Conservation (phyloP, 2,113 vertebrate genomes). For the Myxocyprinus asiaticus region DNA sequence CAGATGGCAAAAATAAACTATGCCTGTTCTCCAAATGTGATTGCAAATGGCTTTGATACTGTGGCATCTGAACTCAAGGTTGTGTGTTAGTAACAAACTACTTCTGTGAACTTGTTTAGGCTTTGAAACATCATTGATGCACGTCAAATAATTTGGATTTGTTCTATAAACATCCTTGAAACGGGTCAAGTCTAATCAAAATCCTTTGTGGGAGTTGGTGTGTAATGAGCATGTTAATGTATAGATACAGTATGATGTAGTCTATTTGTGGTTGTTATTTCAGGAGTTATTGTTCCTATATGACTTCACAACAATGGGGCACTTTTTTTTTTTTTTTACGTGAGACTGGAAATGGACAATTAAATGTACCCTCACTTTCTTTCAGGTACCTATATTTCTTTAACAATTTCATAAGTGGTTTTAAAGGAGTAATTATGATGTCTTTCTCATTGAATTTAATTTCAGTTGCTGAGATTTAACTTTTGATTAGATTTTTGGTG, state of each 20-base stretch:
- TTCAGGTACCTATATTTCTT: background rate
- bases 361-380: no score
- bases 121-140: constrained; percentile 16
- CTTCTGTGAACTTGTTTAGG: background rate
- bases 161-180: background rate
- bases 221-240: background rate
- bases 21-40: constrained; percentile 22
- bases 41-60: constrained; percentile 23
- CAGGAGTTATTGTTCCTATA: no score
- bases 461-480: no score
- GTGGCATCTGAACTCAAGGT: constrained; percentile 11
- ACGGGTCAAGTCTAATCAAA: background rate
- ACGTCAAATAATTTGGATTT: background rate
- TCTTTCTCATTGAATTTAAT: no score
- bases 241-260: background rate
- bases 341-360: background rate
- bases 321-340: no score
- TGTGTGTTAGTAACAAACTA: constrained; percentile 10
- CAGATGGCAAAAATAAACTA: constrained; percentile 36
- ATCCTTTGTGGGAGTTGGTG: background rate
- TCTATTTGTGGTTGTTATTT: no score
- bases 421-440: no score
- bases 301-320: no score
- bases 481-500: no score
- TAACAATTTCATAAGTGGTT: no score